Evolutionary conservation across 2,888 invertebrate species (phyloP).

Genomic region (Empis stercorea): DNA sequence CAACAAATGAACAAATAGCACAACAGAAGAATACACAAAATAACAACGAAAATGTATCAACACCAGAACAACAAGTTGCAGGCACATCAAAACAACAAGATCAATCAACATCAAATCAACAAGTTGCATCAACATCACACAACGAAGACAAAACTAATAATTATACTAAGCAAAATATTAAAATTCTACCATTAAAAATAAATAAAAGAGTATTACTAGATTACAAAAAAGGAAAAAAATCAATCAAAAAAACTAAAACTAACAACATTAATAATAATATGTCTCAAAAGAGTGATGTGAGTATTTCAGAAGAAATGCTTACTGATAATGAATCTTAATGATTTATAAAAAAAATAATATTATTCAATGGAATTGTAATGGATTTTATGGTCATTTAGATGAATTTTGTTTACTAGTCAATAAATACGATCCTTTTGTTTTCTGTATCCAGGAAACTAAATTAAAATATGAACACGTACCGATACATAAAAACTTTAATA

Average conservation of each 20-base stretch:
- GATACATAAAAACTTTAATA: constrained; percentile 7
- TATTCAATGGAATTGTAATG: constrained; percentile 10
- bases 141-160: too few relatives aligned
- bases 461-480: constrained; percentile 4
- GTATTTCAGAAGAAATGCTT: not conserved
- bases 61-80: not conserved
- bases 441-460: constrained; percentile 7
- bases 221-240: not conserved
- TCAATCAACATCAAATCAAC: not conserved
- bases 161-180: too few relatives aligned
- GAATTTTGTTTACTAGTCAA: constrained; percentile 6
- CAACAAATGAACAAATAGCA: not conserved
- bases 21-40: too few relatives aligned
- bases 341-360: constrained; percentile 1
- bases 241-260: not conserved
- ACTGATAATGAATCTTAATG: not conserved
- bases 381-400: constrained; percentile 6
- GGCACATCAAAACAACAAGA: not conserved
- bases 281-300: not conserved
- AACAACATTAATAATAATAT: not conserved
- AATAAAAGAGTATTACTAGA: not conserved
- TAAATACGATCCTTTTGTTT: constrained; percentile 7
- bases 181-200: not conserved
- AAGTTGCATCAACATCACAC: too few relatives aligned
- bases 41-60: not conserved